phyloP scores from a whole-genome alignment of 2,113 vertebrate species.

The Dascyllus trimaculatus region DNA sequence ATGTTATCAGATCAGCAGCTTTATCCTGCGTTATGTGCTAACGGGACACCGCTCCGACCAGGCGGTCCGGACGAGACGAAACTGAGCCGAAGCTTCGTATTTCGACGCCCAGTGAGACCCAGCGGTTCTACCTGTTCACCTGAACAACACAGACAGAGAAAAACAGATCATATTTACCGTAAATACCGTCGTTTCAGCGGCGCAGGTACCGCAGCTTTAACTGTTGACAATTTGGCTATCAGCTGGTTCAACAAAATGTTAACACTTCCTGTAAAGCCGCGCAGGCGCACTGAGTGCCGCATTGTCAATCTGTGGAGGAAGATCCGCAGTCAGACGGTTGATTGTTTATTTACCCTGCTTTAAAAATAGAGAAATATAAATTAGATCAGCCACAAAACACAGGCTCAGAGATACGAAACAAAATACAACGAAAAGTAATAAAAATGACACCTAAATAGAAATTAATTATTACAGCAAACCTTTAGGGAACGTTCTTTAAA shows the following conservation, averaged over 20 bases:
- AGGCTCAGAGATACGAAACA: neutral
- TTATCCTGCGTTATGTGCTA: slow-evolving; percentile 48
- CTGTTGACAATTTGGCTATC: slow-evolving; percentile 82
- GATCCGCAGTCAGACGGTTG: slow-evolving; percentile 20
- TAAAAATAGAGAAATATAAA: neutral
- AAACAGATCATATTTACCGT: slow-evolving; percentile 63
- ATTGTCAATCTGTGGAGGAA: slow-evolving; percentile 49
- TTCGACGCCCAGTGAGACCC: slow-evolving; percentile 34
- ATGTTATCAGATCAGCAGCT: slow-evolving; percentile 23
- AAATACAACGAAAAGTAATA: neutral
- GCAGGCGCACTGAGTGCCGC: slow-evolving; percentile 75
- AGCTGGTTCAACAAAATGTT: slow-evolving; percentile 72
- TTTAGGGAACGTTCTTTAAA: too few relatives aligned
- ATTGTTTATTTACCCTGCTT: neutral
- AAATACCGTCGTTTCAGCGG: neutral
- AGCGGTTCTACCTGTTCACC: accelerated
- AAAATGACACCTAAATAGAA: neutral
- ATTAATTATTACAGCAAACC: too few relatives aligned
- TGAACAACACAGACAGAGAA: neutral
- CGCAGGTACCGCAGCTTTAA: slow-evolving; percentile 38
- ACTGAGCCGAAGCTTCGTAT: slow-evolving; percentile 1
- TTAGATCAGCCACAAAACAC: neutral
- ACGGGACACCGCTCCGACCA: slow-evolving; percentile 39
- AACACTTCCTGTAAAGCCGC: slow-evolving; percentile 79
- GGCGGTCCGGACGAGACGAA: slow-evolving; percentile 32